Evolutionary conservation across 2,113 vertebrate species (phyloP).

Genomic region (Eupsittula cactorum): DNA sequence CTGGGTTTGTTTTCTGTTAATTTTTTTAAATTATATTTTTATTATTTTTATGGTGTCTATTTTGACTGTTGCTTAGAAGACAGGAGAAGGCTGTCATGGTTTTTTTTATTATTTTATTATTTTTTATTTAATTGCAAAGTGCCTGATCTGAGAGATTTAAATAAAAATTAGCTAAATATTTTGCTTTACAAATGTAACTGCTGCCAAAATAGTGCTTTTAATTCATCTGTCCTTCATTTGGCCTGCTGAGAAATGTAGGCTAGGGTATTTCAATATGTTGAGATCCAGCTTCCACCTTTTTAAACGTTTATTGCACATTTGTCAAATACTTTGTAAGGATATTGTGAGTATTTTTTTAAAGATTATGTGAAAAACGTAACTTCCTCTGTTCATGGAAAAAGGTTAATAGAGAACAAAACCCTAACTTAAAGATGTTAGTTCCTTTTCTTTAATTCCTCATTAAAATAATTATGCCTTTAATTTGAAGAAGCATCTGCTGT

Average conservation of each 20-base stretch:
- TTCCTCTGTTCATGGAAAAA: neutral
- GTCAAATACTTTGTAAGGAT: neutral
- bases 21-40: neutral
- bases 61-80: neutral
- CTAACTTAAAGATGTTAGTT: neutral
- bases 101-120: neutral
- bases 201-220: neutral
- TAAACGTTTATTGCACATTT: neutral
- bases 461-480: constrained; percentile 25
- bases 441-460: neutral
- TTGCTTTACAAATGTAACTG: neutral
- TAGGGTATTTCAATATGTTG: neutral
- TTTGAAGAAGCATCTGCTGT: constrained; percentile 31
- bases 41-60: neutral
- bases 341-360: neutral
- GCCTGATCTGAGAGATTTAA: neutral
- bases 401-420: neutral
- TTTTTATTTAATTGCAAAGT: neutral
- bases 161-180: neutral
- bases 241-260: neutral
- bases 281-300: neutral
- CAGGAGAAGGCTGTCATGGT: neutral
- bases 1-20: neutral
- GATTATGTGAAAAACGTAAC: neutral
- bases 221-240: constrained; percentile 15